phyloP scores from a whole-genome alignment of 2,888 invertebrate genomes.

The Stenchaetothrips biformis region DNA sequence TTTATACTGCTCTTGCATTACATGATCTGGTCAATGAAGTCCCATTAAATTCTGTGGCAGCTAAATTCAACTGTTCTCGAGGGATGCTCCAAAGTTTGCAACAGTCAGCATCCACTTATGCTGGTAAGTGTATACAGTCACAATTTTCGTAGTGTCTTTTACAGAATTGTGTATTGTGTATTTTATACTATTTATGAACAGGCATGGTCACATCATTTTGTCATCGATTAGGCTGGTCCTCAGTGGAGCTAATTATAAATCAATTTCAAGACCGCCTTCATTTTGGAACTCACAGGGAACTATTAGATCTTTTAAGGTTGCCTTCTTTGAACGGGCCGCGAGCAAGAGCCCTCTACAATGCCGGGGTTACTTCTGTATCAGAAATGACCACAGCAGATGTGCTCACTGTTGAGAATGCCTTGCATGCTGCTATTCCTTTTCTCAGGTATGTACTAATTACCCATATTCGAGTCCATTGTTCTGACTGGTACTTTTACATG shows the following conservation, averaged over 20 bases:
- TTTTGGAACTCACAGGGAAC: slow-evolving; percentile 88
- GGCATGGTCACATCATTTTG: slow-evolving; percentile 98
- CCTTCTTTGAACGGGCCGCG: slow-evolving; percentile 75
- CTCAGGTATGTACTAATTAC: slow-evolving; percentile 53
- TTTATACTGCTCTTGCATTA: slow-evolving; percentile 84
- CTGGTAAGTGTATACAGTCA: slow-evolving; percentile 54
- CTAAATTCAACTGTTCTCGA: slow-evolving; percentile 77
- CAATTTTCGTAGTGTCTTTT: slow-evolving; percentile 25
- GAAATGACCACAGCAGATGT: slow-evolving; percentile 71
- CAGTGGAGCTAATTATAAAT: slow-evolving; percentile 78
- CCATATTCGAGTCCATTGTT: not conserved
- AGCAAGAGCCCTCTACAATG: slow-evolving; percentile 77
- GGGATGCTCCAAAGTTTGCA: slow-evolving; percentile 92
- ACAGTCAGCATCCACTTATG: slow-evolving; percentile 91
- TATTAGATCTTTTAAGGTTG: slow-evolving; percentile 84
- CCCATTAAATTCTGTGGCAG: slow-evolving; percentile 72
- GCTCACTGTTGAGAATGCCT: slow-evolving; percentile 65
- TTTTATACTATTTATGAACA: slow-evolving; percentile 42
- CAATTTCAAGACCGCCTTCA: slow-evolving; percentile 92
- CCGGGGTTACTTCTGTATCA: slow-evolving; percentile 70
- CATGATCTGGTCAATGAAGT: slow-evolving; percentile 91
- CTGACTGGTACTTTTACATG: not conserved
- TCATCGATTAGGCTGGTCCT: slow-evolving; percentile 85
- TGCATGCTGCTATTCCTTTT: slow-evolving; percentile 77
- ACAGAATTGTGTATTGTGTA: not conserved